A percentile compares a stretch with the other conserved stretches of the same genome.
Conservation (phyloP, 2,113 vertebrate species). For the Calonectris borealis region DNA sequence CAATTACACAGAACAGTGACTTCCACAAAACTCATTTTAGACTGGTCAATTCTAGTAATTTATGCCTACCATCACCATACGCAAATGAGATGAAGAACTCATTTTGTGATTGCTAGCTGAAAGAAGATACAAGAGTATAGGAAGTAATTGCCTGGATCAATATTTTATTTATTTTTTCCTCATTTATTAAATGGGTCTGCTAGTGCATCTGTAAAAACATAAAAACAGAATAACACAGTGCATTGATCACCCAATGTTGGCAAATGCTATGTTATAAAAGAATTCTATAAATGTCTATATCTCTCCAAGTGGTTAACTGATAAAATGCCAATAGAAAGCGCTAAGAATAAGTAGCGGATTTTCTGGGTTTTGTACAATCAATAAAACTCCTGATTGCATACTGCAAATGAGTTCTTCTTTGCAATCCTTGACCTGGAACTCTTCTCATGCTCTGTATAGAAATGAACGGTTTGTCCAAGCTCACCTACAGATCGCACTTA, state of each 20-base stretch:
- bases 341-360: neutral
- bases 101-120: neutral
- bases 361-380: neutral
- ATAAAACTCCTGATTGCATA: neutral
- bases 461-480: neutral
- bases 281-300: neutral
- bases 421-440: neutral
- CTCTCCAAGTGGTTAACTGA: neutral
- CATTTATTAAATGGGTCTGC: neutral
- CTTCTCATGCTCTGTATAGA: neutral
- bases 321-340: neutral
- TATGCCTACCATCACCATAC: constrained; percentile 14
- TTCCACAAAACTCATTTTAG: constrained; percentile 40
- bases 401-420: neutral
- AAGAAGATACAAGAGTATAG: neutral
- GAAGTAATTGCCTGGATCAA: constrained; percentile 5
- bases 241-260: neutral
- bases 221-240: neutral
- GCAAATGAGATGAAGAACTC: constrained; percentile 36
- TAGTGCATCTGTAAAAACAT: neutral
- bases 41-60: constrained; percentile 26
- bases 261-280: neutral
- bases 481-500: neutral
- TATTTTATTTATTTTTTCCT: constrained; percentile 26
- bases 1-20: constrained; percentile 44